Percentiles rank a stretch among this genome's conserved stretches.
These are phyloP conservation scores for Sorex araneus DNA, from an alignment of 2,113 vertebrate species.

Conservation along the genomic window DNA sequence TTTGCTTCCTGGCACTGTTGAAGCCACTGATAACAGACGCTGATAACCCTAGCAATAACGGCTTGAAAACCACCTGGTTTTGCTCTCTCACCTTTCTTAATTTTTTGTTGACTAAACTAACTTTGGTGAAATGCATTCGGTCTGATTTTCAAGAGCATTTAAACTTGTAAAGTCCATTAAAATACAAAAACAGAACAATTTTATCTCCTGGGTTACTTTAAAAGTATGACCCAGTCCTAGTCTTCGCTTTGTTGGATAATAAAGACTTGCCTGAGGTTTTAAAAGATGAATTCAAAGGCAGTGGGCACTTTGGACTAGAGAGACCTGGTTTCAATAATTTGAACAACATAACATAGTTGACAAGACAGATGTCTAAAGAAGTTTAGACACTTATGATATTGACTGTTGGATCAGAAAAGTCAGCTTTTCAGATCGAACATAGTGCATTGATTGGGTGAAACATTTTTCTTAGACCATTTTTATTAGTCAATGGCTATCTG, in stretches of 20 bases:
- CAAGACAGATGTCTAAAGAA: conserved; percentile 43
- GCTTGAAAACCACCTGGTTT: conserved; percentile 70
- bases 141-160: conserved; percentile 50
- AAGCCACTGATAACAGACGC: conserved; percentile 65
- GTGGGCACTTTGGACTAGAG: conserved; percentile 20
- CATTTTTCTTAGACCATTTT: conserved; percentile 47
- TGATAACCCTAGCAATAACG: conserved; percentile 68
- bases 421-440: conserved; percentile 14
- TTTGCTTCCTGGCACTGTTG: conserved; percentile 3
- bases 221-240: background rate
- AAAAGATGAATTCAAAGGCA: conserved; percentile 55
- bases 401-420: conserved; percentile 21
- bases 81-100: background rate
- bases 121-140: conserved; percentile 44
- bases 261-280: conserved; percentile 47
- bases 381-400: background rate
- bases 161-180: background rate
- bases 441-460: conserved; percentile 36
- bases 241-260: conserved; percentile 38
- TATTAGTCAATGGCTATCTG: conserved; percentile 33
- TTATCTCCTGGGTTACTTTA: conserved; percentile 33
- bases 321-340: conserved; percentile 56
- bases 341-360: conserved; percentile 23
- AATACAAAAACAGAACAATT: conserved; percentile 12
- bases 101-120: conserved; percentile 2